Base-by-base conservation (phyloP, 2,113 vertebrate species). In the Colinus virginianus region DNA sequence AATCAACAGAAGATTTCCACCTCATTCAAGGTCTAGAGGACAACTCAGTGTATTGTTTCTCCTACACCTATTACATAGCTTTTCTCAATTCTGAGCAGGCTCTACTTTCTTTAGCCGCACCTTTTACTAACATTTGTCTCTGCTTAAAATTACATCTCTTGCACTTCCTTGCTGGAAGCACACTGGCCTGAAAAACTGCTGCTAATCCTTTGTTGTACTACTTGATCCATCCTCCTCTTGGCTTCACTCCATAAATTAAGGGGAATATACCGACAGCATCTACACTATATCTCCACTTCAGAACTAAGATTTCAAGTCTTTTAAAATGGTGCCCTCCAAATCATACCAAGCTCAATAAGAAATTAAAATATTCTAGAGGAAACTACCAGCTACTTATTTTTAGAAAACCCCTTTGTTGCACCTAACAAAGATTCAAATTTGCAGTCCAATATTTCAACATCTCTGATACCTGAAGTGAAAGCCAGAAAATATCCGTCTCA, bases 351-450 rank as follows among this genome's bases (percentile, higher is more conserved):
- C 11, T 86, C 64, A 30, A 88, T 86, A 40, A 88, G 51, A 94
- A 94, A 93, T 78, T 83, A 77, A 95, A 91, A 88, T 88, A 88
- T 36, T 81, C 69, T 42, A 84, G 40, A 84, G 72, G 90, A 88
- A 96, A 91, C 72, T 61, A 91, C 28, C 17, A 86, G 61, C 42
- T 77, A 83, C 1, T 68, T 85, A 85, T 77, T 88, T 91, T 91
- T 71, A 94, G 90, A 91, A 95, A 88, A 75, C 17, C 61, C 30
- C 76, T 75, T 69, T 85, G 66, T 20, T 46, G 46, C 34, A 88
- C 85, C 46, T 71, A 68, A 95, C 72, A 95, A 92, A 90, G 78
- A 42, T 71, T 83, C 49, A 71, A 70, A 91, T 80, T 46, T 86
- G 51, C 55, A 94, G 34, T 67, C 20, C 49, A n/a, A 74, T 59